Conservation (phyloP, 2,797 vertebrate genomes). For the Spondyliosoma cantharus region DNA sequence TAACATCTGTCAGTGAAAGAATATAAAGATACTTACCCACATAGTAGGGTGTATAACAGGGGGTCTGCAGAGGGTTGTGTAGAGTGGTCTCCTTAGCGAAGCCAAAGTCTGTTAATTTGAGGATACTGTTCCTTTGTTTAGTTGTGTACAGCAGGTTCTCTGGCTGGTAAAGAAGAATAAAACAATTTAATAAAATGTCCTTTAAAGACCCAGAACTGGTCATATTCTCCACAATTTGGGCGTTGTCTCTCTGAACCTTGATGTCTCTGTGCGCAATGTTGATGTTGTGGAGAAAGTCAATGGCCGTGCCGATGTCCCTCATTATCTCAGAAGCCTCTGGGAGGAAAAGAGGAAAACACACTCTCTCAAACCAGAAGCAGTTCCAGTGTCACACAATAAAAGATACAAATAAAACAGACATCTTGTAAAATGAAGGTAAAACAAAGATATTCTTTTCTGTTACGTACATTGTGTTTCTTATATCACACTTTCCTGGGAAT, state of each 20-base stretch:
- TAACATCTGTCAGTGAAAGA: not conserved
- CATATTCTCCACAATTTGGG: not conserved
- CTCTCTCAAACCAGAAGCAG: conserved; percentile 71
- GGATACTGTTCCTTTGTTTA: conserved; percentile 87
- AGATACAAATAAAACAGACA: not conserved
- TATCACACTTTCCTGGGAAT: not conserved
- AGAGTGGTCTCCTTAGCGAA: conserved; percentile 97
- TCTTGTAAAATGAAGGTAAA: not conserved
- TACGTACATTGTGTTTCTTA: too few relatives aligned
- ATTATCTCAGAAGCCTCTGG: conserved; percentile 96
- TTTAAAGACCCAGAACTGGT: not conserved
- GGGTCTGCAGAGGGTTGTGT: conserved; percentile 95
- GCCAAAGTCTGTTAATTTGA: conserved; percentile 98
- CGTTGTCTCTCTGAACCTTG: conserved; percentile 86
- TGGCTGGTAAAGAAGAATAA: conserved; percentile 82
- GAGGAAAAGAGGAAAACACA: conserved; percentile 55
- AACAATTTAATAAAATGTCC: not conserved
- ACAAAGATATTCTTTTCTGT: not conserved
- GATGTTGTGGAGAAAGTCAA: conserved; percentile 92
- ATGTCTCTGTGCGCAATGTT: conserved; percentile 97
- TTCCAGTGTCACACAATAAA: not conserved
- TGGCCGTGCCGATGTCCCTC: conserved; percentile 95
- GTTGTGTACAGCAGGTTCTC: conserved; percentile 96
- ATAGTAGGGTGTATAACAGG: conserved; percentile 99
- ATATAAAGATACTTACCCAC: conserved; percentile 88